Evolutionary conservation across 2,113 vertebrate species (phyloP), one percentile per base, ranked within the genome.

Genomic region (Callospermophilus lateralis): DNA sequence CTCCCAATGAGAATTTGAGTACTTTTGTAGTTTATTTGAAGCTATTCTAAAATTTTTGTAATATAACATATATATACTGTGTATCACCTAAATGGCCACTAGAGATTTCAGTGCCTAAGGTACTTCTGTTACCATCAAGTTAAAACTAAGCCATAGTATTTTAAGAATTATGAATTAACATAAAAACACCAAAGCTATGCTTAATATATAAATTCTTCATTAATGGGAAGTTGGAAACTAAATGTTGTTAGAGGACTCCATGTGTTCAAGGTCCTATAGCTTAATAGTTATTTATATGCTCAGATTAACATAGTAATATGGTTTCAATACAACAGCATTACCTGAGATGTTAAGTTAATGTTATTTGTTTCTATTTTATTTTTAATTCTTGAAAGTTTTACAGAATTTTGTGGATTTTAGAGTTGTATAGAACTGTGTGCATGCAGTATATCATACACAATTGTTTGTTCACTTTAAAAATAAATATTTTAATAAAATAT

Each of bases 131-230:
- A 84, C n/a, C 51, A 48, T 73, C 45, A 78, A 92, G 28, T 34
- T 73, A 92, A 73, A 85, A 74, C 13, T 3, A 34, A 95, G 70
- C 22, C 42, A 63, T 58, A 68, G 28, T 89, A 63, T 55, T 89
- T 80, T 89, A 96, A 77, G 39, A 58, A 86, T 63, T 91, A 39
- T 89, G 51, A 55, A 63, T 89, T 77, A 77, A 65, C 72, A 85
- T 87, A 34, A 80, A 78, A 89, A 61, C 13, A 39, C 17, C 20
- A 37, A 67, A 72, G 26, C 4, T 90, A 3, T 85, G 92, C 63
- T 92, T 87, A 92, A 74, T 30, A 84, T 24, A 81, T 61, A 85
- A 61, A 93, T 73, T 89, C 61, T 70, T 6, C 65, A 95, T 73
- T 93, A n/a, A 78, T 58, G 30, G 30, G 58, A 92, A 86, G 11